Conservation (phyloP, 2,113 vertebrate genomes). For the Dipodomys spectabilis region DNA sequence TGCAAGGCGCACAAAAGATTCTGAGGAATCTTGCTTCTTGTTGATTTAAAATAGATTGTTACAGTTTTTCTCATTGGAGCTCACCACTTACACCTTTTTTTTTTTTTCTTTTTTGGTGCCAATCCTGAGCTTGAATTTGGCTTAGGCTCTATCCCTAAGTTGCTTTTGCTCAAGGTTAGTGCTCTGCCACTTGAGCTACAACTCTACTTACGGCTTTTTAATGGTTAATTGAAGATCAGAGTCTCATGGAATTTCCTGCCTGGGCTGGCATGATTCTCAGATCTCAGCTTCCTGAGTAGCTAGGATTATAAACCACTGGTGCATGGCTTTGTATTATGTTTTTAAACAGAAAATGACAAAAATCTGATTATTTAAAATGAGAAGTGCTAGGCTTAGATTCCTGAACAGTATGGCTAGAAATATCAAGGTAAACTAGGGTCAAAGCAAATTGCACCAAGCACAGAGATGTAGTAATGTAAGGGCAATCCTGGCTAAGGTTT, state of each 20-base stretch:
- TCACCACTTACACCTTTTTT: background rate
- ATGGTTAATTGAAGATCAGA: too few relatives aligned
- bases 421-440: fast-evolving
- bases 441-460: background rate
- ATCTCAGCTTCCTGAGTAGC: too few relatives aligned
- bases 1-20: background rate
- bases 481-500: background rate
- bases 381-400: background rate
- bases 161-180: too few relatives aligned
- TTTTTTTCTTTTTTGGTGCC: background rate
- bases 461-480: background rate
- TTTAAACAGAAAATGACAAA: constrained; percentile 23
- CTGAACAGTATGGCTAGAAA: background rate
- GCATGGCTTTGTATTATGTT: background rate
- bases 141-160: too few relatives aligned
- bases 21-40: background rate
- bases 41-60: background rate
- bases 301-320: background rate
- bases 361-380: background rate
- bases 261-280: too few relatives aligned
- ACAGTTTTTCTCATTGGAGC: background rate
- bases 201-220: too few relatives aligned
- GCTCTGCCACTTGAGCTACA: too few relatives aligned
- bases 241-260: too few relatives aligned
- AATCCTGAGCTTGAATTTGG: too few relatives aligned